Percentiles rank a stretch among this genome's conserved stretches.
Conservation (phyloP, 37 sponge, comb jelly and placozoan genomes). For the Eunapius fragilis region DNA sequence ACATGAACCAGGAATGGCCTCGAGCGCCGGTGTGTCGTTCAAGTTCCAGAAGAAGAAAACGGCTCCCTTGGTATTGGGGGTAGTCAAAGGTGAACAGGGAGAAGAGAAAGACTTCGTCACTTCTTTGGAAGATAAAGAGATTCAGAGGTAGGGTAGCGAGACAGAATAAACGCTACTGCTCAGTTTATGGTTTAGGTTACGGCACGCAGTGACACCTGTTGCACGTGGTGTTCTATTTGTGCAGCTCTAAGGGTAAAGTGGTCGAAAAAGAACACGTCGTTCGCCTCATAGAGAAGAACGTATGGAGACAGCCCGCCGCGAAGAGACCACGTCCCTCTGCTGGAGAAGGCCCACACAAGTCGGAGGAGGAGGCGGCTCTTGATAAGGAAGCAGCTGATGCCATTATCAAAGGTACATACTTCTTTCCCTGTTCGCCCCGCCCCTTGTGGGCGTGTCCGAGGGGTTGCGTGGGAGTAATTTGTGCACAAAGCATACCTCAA, state of each 20-base stretch:
- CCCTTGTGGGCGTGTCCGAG: background rate
- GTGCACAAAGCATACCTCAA: slow-evolving; percentile 1
- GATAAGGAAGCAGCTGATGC: slow-evolving; percentile 76
- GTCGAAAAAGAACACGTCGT: slow-evolving; percentile 58
- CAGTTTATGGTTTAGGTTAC: too few relatives aligned
- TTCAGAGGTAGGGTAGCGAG: slow-evolving; percentile 58
- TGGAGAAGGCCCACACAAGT: slow-evolving; percentile 1
- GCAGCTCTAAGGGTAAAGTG: slow-evolving; percentile 43
- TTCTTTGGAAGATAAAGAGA: slow-evolving; percentile 57
- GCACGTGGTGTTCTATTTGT: background rate
- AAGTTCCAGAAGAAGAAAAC: background rate
- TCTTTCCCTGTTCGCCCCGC: too few relatives aligned
- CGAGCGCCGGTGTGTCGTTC: background rate
- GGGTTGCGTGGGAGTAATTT: too few relatives aligned
- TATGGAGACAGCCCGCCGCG: slow-evolving; percentile 34
- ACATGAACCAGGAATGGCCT: background rate
- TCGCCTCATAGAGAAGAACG: slow-evolving; percentile 47
- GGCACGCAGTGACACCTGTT: background rate
- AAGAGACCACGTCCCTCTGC: background rate
- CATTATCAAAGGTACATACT: slow-evolving; percentile 51
- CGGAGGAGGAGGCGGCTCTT: slow-evolving; percentile 35
- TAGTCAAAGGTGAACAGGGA: background rate
- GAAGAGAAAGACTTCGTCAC: slow-evolving; percentile 57
- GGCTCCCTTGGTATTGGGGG: background rate
- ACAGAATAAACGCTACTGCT: background rate